Conservation (phyloP, 2,113 vertebrate species). For the Leptodactylus fuscus region DNA sequence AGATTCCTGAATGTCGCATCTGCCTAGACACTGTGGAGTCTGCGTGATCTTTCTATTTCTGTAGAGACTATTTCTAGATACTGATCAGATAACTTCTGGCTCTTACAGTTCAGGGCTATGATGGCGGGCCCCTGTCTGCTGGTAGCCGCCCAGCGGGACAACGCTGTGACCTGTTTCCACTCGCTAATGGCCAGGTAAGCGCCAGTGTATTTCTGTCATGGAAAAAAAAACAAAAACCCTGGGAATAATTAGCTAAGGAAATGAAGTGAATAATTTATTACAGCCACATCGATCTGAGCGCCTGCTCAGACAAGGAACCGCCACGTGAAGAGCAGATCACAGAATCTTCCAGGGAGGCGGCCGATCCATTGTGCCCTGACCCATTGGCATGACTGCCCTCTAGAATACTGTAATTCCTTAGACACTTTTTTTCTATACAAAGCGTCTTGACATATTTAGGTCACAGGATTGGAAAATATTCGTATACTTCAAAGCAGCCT, state of each 20-base stretch:
- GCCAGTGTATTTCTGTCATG: slow-evolving; percentile 6
- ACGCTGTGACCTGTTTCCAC: slow-evolving; percentile 62
- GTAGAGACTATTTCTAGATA: no score
- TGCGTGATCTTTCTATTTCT: no score
- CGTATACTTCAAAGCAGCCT: background rate
- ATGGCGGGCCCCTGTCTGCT: slow-evolving; percentile 68
- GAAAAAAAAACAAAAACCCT: slow-evolving; percentile 13
- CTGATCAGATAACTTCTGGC: background rate
- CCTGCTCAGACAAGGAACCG: background rate
- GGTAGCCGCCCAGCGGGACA: slow-evolving; percentile 69
- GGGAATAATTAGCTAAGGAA: slow-evolving; percentile 39
- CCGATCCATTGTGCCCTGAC: background rate
- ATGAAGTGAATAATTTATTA: slow-evolving; percentile 16
- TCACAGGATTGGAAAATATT: no score
- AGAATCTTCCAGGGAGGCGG: background rate
- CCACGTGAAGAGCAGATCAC: background rate
- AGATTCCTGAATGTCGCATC: background rate
- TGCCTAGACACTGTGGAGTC: no score
- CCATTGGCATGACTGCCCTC: background rate
- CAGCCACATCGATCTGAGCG: background rate
- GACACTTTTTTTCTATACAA: no score
- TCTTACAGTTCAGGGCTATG: slow-evolving; percentile 65
- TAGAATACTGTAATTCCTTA: no score
- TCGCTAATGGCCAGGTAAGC: slow-evolving; percentile 72
- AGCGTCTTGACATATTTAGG: background rate